Evolutionary conservation across 2,888 invertebrate species (phyloP).

Genomic region (Pseudococcus viburni): DNA sequence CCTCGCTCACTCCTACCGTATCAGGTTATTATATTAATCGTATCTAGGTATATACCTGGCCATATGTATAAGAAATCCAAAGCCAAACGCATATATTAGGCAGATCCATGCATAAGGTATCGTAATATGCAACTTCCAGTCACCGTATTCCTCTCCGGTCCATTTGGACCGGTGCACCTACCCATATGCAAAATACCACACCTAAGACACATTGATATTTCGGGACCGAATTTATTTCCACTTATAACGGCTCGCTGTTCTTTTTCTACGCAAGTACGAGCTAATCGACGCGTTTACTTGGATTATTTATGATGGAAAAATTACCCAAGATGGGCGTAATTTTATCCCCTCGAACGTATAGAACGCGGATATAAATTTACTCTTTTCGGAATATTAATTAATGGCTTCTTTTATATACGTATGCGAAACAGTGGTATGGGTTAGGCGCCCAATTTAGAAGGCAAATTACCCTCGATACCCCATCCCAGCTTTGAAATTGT

Average conservation of each 20-base stretch:
- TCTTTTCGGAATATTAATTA: slow-evolving; percentile 22
- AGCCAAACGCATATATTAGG: too few relatives aligned
- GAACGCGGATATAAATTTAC: background rate
- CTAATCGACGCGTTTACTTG: background rate
- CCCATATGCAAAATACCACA: background rate
- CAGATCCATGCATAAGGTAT: too few relatives aligned
- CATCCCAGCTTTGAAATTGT: background rate
- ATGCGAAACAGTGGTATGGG: background rate
- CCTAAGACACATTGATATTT: background rate
- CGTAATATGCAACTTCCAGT: too few relatives aligned
- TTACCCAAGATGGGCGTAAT: background rate
- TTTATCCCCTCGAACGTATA: background rate
- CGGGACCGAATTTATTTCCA: background rate
- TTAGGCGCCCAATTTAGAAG: background rate
- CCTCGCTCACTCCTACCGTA: background rate
- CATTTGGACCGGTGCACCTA: background rate
- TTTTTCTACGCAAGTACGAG: background rate
- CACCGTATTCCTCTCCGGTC: background rate
- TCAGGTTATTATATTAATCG: background rate
- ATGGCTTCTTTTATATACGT: background rate
- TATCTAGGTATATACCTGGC: background rate
- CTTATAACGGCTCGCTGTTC: background rate
- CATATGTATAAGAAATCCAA: too few relatives aligned
- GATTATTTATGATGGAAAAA: background rate
- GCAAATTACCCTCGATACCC: background rate